Evolutionary conservation across 2,888 invertebrate species (phyloP).

Genomic region (Agrotis ipsilon): DNA sequence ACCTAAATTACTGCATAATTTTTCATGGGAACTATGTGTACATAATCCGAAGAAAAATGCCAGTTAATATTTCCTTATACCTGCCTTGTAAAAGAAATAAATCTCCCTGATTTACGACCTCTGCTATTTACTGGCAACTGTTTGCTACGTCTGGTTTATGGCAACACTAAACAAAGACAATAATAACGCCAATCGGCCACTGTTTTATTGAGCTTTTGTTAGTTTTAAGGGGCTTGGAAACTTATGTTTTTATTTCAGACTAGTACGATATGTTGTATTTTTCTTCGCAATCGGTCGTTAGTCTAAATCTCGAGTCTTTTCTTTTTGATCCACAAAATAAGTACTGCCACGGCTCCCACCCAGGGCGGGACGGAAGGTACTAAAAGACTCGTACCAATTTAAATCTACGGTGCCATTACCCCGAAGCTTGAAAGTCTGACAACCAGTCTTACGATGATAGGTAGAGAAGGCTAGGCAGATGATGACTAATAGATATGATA

Average conservation of each 20-base stretch:
- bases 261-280: too few relatives aligned
- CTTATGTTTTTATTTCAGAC: neutral
- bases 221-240: conserved; percentile 2
- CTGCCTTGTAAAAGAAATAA: conserved; percentile 58
- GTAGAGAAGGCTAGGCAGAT: too few relatives aligned
- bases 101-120: conserved; percentile 63
- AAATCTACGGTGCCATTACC: too few relatives aligned
- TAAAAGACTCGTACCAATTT: too few relatives aligned
- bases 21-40: conserved; percentile 16
- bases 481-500: too few relatives aligned
- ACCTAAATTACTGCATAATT: conserved; percentile 21
- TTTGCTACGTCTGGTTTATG: conserved; percentile 69
- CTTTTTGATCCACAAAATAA: too few relatives aligned
- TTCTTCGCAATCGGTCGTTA: too few relatives aligned
- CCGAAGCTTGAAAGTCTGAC: too few relatives aligned
- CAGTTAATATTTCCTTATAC: conserved; percentile 47
- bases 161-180: conserved; percentile 71
- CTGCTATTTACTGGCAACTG: conserved; percentile 63
- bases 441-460: too few relatives aligned
- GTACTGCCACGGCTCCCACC: too few relatives aligned
- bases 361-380: too few relatives aligned
- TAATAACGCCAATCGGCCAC: conserved; percentile 55
- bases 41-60: conserved; percentile 38
- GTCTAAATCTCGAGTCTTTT: too few relatives aligned
- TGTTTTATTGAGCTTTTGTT: conserved; percentile 38